Conservation (phyloP, 92 coral and sea anemone species). For the Zoanthus solanderi region DNA sequence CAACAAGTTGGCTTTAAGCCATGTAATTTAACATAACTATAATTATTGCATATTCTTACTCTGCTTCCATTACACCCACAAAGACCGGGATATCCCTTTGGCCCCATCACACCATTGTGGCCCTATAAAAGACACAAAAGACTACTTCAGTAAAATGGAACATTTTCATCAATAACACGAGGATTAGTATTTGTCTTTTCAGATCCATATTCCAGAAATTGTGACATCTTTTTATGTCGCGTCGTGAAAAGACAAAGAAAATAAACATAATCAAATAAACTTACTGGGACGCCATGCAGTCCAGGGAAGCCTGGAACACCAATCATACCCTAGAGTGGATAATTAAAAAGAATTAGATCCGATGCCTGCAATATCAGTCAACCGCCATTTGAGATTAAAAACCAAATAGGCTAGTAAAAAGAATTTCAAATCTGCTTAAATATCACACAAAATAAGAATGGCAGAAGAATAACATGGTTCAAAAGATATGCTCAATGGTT, state of each 20-base stretch:
- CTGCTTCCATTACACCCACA: constrained; percentile 81
- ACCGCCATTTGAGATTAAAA: no score
- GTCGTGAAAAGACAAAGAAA: background rate
- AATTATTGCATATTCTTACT: constrained; percentile 46
- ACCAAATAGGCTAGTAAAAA: no score
- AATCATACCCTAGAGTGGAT: constrained; percentile 43
- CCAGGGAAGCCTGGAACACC: constrained; percentile 66
- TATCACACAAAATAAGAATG: no score
- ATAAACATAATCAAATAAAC: background rate
- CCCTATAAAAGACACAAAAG: constrained; percentile 53
- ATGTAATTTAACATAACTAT: background rate
- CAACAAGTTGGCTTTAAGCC: background rate
- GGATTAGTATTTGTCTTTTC: no score
- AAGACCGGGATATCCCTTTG: constrained; percentile 73
- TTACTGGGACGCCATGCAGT: constrained; percentile 53
- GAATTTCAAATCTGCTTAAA: no score
- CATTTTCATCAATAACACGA: background rate
- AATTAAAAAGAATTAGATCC: background rate
- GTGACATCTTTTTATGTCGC: no score
- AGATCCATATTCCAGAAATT: no score
- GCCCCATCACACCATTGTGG: constrained; percentile 76
- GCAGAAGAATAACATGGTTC: no score
- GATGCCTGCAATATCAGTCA: no score
- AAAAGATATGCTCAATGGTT: no score
- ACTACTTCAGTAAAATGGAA: background rate